These are phyloP conservation scores for Aphelenchoides fujianensis DNA, from an alignment of 1,140 invertebrate species.

Conservation along the genomic window DNA sequence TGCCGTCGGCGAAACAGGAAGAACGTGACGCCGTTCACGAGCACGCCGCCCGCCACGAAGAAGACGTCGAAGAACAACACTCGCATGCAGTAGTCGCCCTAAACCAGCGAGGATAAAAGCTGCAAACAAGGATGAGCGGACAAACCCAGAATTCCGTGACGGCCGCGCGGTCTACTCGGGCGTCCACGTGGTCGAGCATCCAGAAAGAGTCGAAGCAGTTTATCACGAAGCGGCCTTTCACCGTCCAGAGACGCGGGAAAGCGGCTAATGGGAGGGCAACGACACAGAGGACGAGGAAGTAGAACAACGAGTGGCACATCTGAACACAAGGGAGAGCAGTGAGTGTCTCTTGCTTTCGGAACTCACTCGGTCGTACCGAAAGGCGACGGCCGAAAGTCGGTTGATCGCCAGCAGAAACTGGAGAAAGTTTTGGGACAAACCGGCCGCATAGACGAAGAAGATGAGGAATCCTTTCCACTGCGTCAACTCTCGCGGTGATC, in stretches of 20 bases:
- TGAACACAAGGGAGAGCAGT: too few species aligned
- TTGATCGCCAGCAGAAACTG: background rate
- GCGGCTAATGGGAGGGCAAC: background rate
- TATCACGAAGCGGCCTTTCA: background rate
- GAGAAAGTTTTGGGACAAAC: too few species aligned
- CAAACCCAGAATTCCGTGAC: background rate
- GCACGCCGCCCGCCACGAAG: background rate
- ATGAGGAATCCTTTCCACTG: background rate
- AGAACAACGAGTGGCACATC: background rate
- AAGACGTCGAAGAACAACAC: background rate
- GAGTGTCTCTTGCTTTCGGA: too few species aligned
- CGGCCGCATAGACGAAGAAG: too few species aligned
- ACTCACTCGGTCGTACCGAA: background rate
- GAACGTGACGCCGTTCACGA: background rate
- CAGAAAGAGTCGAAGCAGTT: background rate
- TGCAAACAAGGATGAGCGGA: too few species aligned
- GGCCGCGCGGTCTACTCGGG: background rate
- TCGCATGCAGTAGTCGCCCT: background rate
- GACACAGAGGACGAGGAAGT: background rate
- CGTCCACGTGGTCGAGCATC: background rate
- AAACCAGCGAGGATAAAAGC: too few species aligned
- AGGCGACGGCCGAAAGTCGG: background rate
- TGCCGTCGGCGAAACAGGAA: background rate
- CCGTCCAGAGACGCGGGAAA: background rate
- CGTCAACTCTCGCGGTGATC: background rate